A percentile compares a stretch with the other conserved stretches of the same genome.
phyloP scores from a whole-genome alignment of 2,888 invertebrate species.

The Drosophila conformis region DNA sequence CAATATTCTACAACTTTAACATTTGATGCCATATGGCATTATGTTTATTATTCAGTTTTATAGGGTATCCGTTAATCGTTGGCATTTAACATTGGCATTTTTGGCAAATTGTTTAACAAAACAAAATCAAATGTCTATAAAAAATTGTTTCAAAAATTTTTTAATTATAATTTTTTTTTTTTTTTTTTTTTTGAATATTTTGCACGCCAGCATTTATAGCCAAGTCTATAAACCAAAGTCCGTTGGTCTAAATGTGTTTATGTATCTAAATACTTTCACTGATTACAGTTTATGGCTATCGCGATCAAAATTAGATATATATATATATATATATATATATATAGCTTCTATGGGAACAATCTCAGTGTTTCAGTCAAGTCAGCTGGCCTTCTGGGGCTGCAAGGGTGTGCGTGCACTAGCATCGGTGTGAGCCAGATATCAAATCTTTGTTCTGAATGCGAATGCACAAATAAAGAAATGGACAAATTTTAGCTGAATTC shows the following conservation, averaged over 20 bases:
- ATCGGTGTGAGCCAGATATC: neutral
- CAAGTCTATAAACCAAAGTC: neutral
- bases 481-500: conserved; percentile 17
- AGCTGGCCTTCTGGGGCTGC: neutral
- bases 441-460: neutral
- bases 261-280: neutral
- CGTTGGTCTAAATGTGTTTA: neutral
- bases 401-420: neutral
- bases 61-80: conserved; percentile 11
- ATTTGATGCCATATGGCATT: neutral
- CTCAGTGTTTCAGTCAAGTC: neutral
- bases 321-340: neutral
- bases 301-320: neutral
- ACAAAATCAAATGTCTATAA: conserved; percentile 45
- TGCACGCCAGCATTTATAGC: neutral
- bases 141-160: conserved; percentile 33
- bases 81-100: neutral
- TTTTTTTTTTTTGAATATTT: conserved; percentile 14
- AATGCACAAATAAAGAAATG: conserved; percentile 28
- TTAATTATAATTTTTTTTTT: conserved; percentile 5
- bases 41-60: neutral
- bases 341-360: neutral
- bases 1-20: neutral
- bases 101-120: conserved; percentile 19
- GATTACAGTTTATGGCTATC: neutral